Evolutionary conservation across 2,113 vertebrate genomes (phyloP).

Genomic region (Mustela lutreola): DNA sequence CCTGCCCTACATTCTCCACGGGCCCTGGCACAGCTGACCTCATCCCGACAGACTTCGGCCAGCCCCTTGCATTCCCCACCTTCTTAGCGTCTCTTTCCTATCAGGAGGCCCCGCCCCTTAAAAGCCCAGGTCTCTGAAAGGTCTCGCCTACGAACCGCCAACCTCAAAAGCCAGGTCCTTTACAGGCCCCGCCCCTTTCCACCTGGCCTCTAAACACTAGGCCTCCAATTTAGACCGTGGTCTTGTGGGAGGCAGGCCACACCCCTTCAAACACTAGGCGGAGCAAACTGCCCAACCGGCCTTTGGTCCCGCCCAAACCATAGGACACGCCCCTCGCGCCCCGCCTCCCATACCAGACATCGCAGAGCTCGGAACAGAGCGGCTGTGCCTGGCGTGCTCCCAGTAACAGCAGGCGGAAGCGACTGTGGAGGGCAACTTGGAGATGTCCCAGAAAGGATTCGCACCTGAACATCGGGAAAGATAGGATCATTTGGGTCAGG

Average conservation of each 20-base stretch:
- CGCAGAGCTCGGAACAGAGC: constrained; percentile 92
- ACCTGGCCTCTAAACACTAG: background rate
- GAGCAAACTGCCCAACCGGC: background rate
- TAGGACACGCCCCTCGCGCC: background rate
- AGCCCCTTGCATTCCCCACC: background rate
- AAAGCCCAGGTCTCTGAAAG: background rate
- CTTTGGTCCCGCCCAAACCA: background rate
- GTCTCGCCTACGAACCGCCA: rapidly evolving
- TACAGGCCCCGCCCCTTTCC: background rate
- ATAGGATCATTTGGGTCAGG: background rate
- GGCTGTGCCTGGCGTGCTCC: constrained; percentile 82
- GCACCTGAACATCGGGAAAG: constrained; percentile 76
- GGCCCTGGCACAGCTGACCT: background rate
- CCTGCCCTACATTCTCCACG: background rate
- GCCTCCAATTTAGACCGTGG: background rate
- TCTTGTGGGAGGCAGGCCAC: rapidly evolving
- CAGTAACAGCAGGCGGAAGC: constrained; percentile 85
- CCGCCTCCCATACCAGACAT: constrained; percentile 87
- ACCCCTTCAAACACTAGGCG: background rate
- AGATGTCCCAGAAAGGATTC: constrained; percentile 85
- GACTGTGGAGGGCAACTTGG: constrained; percentile 88
- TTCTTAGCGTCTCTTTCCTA: background rate
- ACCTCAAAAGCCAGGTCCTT: background rate
- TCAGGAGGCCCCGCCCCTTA: background rate
- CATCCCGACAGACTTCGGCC: background rate